Evolutionary conservation across 2,888 invertebrate genomes (phyloP).

Genomic region (Parnassius orleans): DNA sequence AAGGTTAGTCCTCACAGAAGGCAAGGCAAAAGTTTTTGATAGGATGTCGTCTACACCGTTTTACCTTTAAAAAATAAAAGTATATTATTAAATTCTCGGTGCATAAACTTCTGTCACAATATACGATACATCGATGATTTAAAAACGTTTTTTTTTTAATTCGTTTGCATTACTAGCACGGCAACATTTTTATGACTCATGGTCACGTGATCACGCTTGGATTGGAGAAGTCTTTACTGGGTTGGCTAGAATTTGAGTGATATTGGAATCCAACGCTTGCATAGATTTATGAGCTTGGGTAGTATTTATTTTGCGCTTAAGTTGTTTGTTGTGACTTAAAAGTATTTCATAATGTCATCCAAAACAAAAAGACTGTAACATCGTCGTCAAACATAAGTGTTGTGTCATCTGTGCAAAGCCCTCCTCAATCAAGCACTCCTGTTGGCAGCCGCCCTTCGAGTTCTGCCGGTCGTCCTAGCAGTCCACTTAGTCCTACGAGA

Average conservation of each 20-base stretch:
- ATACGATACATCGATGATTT: too few species aligned
- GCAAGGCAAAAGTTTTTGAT: too few species aligned
- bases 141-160: background rate
- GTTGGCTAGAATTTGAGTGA: slow-evolving; percentile 46
- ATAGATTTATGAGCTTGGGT: slow-evolving; percentile 24
- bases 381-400: slow-evolving; percentile 76
- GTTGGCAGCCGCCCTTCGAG: slow-evolving; percentile 82
- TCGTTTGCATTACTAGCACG: slow-evolving; percentile 33
- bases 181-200: slow-evolving; percentile 65
- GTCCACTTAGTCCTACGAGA: slow-evolving; percentile 93
- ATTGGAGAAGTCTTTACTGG: slow-evolving; percentile 40
- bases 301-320: slow-evolving; percentile 45
- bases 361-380: slow-evolving; percentile 81
- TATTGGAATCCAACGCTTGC: slow-evolving; percentile 57
- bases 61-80: too few species aligned
- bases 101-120: too few species aligned
- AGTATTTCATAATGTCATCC: slow-evolving; percentile 65
- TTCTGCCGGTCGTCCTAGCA: slow-evolving; percentile 83
- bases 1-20: too few species aligned
- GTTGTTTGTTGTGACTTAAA: slow-evolving; percentile 62
- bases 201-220: slow-evolving; percentile 76
- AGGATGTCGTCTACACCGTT: too few species aligned
- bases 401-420: slow-evolving; percentile 81
- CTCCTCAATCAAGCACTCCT: slow-evolving; percentile 77
- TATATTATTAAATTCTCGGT: too few species aligned